Base-by-base conservation (phyloP, 2,888 invertebrate species). In the Cosmopolites sordidus region DNA sequence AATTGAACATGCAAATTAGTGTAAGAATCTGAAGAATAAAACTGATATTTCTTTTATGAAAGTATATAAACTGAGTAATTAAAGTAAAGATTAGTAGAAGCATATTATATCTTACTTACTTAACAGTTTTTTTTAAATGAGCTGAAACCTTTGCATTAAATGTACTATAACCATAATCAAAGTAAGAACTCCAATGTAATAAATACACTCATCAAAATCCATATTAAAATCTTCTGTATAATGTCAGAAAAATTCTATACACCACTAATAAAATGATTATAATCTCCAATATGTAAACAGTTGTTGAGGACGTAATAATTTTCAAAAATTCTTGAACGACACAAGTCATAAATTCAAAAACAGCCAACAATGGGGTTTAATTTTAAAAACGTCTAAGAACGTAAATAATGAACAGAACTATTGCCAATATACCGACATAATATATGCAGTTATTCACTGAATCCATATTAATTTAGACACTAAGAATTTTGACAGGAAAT, bases 371-470 rank as follows among this genome's bases (percentile, higher is more conserved):
- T 18, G 14, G 1, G 16, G 12, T 38, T 15, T 43, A 6, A 3
- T 3, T 56, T 49, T 54, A 62, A 11, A 59, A 5, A 38, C 48
- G 58, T 41, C 54, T 58, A 2, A 51, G 45, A 9, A 63, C 12
- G 46, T 55, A 62, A 39, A 59, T 59, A 5, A 62, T 11, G 1
- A 64, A 9, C 9, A 62, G 37, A 17, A 64, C 15, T 16, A 62
- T 27, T 2, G 64, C 58, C 12, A 64, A 16, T 15, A 66, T 8
- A 4, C 66, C 66, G 11, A 64, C 47, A 48, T 63, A 64, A 49
- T 64, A 66, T 18, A 66, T 49, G 48, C 66, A 66, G 11, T 40
- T 43, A 50, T 64, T 61, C 6, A 59, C 42, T 51, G 52, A 57
- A 53, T 51, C 50, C 53, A 54, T 51, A 12, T 40, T 54, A n/a